A percentile compares a stretch with the other conserved stretches of the same genome.
These are phyloP conservation scores for Megamerina dolium DNA, from an alignment of 2,888 invertebrate species.

Conservation along the genomic window DNA sequence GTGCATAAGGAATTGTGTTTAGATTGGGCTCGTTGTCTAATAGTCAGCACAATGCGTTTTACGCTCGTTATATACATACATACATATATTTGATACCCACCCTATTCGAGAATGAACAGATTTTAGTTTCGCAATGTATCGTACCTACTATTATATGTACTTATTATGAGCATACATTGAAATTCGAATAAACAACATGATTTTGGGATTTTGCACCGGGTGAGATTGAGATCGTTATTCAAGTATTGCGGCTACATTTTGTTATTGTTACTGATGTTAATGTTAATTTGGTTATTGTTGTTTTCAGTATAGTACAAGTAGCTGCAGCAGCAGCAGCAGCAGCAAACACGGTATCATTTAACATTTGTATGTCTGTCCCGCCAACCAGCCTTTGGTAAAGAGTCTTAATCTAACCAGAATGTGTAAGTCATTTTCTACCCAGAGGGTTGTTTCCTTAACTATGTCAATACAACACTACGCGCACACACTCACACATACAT, in stretches of 20 bases:
- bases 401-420: constrained; percentile 48
- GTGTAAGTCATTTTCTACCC: constrained; percentile 31
- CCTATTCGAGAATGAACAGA: too few species aligned
- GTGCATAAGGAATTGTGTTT: not conserved
- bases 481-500: constrained; percentile 3
- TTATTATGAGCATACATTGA: too few species aligned
- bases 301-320: constrained; percentile 3
- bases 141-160: too few species aligned
- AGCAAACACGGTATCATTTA: too few species aligned
- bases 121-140: too few species aligned
- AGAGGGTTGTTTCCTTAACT: constrained; percentile 18
- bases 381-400: too few species aligned
- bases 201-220: constrained; percentile 39
- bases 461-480: constrained; percentile 1
- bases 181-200: constrained; percentile 43
- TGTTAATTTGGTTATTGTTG: constrained; percentile 17
- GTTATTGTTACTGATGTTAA: constrained; percentile 29
- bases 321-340: constrained; percentile 18
- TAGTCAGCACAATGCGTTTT: too few species aligned
- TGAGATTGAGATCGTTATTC: not conserved
- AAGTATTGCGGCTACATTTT: too few species aligned
- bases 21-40: too few species aligned
- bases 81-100: too few species aligned
- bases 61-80: too few species aligned
- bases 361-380: too few species aligned